Evolutionary conservation across 1,140 invertebrate genomes (phyloP).

Genomic region (Dinoponera quadriceps): DNA sequence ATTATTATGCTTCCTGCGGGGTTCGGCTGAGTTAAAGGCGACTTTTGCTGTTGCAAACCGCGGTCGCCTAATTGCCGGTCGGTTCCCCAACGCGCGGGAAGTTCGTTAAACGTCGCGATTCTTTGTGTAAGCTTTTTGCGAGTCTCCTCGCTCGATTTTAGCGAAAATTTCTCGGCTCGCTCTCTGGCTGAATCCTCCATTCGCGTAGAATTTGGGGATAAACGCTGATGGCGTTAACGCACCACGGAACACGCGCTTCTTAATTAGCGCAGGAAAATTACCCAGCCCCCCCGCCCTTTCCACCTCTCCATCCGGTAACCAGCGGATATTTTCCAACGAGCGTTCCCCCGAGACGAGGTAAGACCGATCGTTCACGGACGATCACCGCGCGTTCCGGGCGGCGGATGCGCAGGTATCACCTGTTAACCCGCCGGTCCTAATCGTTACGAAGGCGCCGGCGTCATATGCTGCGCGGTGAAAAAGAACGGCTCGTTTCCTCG

Average conservation of each 20-base stretch:
- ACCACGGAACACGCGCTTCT: background rate
- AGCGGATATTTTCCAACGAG: slow-evolving; percentile 38
- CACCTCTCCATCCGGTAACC: background rate
- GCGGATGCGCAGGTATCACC: slow-evolving; percentile 54
- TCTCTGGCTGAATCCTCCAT: no score
- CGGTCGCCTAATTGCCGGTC: slow-evolving; percentile 22
- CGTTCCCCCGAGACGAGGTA: slow-evolving; percentile 28
- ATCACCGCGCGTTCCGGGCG: slow-evolving; percentile 21
- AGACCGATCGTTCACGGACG: slow-evolving; percentile 51
- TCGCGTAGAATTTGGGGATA: no score
- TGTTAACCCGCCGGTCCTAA: slow-evolving; percentile 63
- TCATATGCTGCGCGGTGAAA: slow-evolving; percentile 73
- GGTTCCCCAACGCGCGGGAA: background rate
- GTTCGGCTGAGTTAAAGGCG: slow-evolving; percentile 22
- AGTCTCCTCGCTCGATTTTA: background rate
- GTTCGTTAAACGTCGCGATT: background rate
- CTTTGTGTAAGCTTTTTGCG: no score
- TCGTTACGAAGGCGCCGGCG: slow-evolving; percentile 67
- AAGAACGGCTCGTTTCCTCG: slow-evolving; percentile 63
- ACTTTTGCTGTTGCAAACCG: background rate
- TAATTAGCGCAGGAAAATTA: slow-evolving; percentile 47
- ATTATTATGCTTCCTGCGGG: slow-evolving; percentile 26
- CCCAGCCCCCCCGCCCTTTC: background rate
- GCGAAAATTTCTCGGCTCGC: background rate
- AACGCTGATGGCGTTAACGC: no score